A percentile compares a stretch with the other conserved stretches of the same genome.
Evolutionary conservation across 2,888 invertebrate species (phyloP).

Genomic region (Lepas anatifera): DNA sequence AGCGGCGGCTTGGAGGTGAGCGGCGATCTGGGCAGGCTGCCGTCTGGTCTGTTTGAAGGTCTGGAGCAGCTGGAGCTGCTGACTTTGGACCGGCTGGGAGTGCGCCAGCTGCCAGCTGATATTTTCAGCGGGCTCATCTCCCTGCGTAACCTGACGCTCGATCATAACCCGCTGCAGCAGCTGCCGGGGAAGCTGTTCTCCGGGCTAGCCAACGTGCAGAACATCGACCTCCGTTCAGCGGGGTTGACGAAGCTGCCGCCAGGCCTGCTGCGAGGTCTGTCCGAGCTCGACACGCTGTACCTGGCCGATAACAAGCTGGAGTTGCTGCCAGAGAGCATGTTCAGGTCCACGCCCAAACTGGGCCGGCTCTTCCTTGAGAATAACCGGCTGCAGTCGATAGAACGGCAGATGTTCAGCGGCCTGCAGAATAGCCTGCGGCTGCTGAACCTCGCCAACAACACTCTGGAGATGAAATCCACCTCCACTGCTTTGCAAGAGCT

Average conservation of each 20-base stretch:
- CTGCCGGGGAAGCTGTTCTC: conserved; percentile 48
- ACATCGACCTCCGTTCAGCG: conserved; percentile 53
- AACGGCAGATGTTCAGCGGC: background rate
- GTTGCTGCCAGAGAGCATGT: conserved; percentile 38
- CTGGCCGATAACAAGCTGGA: conserved; percentile 38
- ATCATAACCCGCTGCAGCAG: conserved; percentile 46
- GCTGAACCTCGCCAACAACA: background rate
- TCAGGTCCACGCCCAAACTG: conserved; percentile 42
- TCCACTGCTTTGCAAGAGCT: background rate
- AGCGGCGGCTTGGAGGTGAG: background rate
- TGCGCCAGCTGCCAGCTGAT: conserved; percentile 43
- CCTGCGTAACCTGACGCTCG: conserved; percentile 49
- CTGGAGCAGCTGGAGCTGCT: background rate
- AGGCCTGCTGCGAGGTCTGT: background rate
- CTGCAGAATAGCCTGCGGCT: background rate
- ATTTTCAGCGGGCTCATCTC: conserved; percentile 50
- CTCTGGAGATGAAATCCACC: background rate
- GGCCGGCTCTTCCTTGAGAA: conserved; percentile 39
- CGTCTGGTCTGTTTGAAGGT: background rate
- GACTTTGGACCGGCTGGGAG: conserved; percentile 23
- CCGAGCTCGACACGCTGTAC: conserved; percentile 29
- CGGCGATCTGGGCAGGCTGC: background rate
- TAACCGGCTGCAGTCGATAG: conserved; percentile 20
- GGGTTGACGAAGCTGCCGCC: conserved; percentile 39
- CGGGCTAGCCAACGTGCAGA: conserved; percentile 46